A percentile compares a stretch with the other conserved stretches of the same genome.
These are phyloP conservation scores for Apodemia zela DNA, from an alignment of 2,888 invertebrate species.

Conservation along the genomic window DNA sequence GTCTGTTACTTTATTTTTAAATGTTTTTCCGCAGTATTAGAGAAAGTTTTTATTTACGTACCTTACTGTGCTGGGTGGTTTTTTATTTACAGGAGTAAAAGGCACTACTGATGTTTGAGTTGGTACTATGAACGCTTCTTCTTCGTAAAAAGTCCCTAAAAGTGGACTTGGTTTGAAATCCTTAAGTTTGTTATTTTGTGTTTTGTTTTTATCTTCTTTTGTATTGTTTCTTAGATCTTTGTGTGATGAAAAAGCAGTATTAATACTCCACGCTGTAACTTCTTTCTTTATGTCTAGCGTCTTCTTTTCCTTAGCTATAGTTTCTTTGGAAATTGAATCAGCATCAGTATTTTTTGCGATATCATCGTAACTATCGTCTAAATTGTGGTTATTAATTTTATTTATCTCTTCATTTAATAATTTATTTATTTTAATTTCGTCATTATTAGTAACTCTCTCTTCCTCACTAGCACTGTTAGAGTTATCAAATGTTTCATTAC, in stretches of 20 bases:
- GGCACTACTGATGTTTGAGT: slow-evolving; percentile 36
- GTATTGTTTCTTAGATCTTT: slow-evolving; percentile 29
- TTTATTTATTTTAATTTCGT: slow-evolving; percentile 9
- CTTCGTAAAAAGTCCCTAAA: slow-evolving; percentile 67
- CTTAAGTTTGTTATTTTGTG: slow-evolving; percentile 37
- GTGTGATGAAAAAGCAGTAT: slow-evolving; percentile 41
- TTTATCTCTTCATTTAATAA: neutral
- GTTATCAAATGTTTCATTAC: neutral
- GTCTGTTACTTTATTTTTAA: no score
- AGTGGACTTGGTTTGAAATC: slow-evolving; percentile 77
- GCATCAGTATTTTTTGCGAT: slow-evolving; percentile 6
- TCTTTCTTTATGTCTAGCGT: slow-evolving; percentile 18
- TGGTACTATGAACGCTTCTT: slow-evolving; percentile 47
- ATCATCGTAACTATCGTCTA: slow-evolving; percentile 24
- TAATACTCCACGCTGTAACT: slow-evolving; percentile 51
- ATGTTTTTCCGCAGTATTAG: no score
- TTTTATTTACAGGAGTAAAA: slow-evolving; percentile 41
- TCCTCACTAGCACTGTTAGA: neutral
- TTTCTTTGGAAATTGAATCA: slow-evolving; percentile 2
- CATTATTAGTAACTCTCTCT: neutral
- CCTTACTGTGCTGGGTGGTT: slow-evolving; percentile 48
- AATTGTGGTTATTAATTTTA: neutral
- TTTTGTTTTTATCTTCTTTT: slow-evolving; percentile 36
- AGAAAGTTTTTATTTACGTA: slow-evolving; percentile 28
- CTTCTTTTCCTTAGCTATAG: neutral